These are phyloP conservation scores for Pygocentrus nattereri DNA, from an alignment of 2,797 vertebrate genomes.

Conservation along the genomic window DNA sequence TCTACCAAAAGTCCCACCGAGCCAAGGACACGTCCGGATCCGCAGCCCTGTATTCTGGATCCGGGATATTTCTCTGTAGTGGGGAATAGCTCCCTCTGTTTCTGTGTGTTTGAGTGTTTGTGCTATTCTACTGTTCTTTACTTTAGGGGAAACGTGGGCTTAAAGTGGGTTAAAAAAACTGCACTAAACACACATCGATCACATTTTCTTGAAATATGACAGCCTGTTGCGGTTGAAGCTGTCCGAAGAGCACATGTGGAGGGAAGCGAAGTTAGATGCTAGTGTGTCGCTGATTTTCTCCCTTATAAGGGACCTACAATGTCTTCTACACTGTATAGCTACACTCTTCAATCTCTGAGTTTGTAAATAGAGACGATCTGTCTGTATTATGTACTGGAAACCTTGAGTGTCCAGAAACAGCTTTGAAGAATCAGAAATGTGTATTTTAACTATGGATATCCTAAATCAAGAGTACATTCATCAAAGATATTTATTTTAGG, in stretches of 20 bases:
- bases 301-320: background rate
- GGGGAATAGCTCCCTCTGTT: conserved; percentile 46
- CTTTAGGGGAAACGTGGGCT: conserved; percentile 36
- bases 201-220: background rate
- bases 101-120: conserved; percentile 22
- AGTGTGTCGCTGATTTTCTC: background rate
- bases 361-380: conserved; percentile 21
- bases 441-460: conserved; percentile 26
- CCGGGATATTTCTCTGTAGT: conserved; percentile 14
- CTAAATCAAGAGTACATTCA: conserved; percentile 17
- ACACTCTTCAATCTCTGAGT: background rate
- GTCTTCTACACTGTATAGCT: conserved; percentile 12
- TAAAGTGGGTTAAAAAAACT: conserved; percentile 18
- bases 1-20: conserved; percentile 38
- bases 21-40: conserved; percentile 51
- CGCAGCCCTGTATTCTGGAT: background rate
- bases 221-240: background rate
- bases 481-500: conserved; percentile 47
- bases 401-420: conserved; percentile 47
- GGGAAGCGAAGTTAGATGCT: background rate
- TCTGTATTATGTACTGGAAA: conserved; percentile 2
- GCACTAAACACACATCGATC: conserved; percentile 36
- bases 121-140: conserved; percentile 35
- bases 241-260: conserved; percentile 15
- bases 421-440: conserved; percentile 28